phyloP scores from a whole-genome alignment of 2,113 vertebrate genomes.

The Mobula hypostoma region DNA sequence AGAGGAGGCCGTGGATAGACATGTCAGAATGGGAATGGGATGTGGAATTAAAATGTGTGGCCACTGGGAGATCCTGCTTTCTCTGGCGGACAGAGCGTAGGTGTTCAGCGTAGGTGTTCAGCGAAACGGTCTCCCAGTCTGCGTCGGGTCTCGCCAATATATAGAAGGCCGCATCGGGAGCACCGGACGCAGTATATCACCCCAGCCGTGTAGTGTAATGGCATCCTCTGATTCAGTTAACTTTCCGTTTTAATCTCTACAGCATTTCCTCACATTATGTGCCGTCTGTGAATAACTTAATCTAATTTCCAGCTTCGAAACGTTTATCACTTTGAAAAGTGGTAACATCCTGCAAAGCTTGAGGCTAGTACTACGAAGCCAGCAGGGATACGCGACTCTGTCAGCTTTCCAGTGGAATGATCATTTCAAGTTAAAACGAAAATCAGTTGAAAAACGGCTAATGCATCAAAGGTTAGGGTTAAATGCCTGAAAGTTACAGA shows the following conservation, averaged over 20 bases:
- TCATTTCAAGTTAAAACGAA: not conserved
- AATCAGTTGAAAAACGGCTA: not conserved
- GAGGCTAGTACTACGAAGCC: not conserved
- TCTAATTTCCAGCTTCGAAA: not conserved
- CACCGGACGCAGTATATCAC: too few relatives aligned
- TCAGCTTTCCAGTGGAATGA: not conserved
- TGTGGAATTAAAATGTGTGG: too few relatives aligned
- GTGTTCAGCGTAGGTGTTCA: too few relatives aligned
- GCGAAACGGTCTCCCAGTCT: too few relatives aligned
- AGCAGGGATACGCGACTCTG: not conserved
- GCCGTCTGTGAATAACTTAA: not conserved
- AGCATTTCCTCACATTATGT: not conserved
- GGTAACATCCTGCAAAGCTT: not conserved
- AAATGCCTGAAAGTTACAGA: not conserved
- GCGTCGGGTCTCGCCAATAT: too few relatives aligned
- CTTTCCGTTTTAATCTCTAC: not conserved
- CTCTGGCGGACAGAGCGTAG: too few relatives aligned
- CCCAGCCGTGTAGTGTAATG: not conserved
- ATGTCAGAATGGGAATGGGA: too few relatives aligned
- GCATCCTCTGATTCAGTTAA: not conserved
- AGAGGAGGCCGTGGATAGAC: too few relatives aligned
- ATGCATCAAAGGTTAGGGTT: not conserved
- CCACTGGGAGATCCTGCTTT: too few relatives aligned
- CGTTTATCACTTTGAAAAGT: not conserved
- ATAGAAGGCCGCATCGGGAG: too few relatives aligned